A percentile compares a stretch with the other conserved stretches of the same genome.
phyloP scores from a whole-genome alignment of 2,888 invertebrate genomes.

The Cyrtodaria siliqua region DNA sequence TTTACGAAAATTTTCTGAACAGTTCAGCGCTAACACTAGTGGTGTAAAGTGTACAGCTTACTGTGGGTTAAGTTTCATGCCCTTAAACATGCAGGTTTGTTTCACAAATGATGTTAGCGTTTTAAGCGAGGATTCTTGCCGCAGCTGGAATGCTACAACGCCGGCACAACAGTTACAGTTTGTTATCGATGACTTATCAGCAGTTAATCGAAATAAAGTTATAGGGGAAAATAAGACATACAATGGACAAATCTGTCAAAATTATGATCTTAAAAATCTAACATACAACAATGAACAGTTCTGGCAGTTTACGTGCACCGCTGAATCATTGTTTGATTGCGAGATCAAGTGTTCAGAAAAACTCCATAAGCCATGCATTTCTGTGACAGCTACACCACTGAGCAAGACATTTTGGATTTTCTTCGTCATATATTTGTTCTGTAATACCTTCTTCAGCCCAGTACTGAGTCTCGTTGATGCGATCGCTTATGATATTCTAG shows the following conservation, averaged over 20 bases:
- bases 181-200: constrained; percentile 30
- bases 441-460: constrained; percentile 93
- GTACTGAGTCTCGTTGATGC: constrained; percentile 96
- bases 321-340: constrained; percentile 70
- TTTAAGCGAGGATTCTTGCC: constrained; percentile 42
- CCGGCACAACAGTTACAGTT: constrained; percentile 26
- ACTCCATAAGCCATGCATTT: constrained; percentile 29
- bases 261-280: constrained; percentile 75
- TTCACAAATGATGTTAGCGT: constrained; percentile 55
- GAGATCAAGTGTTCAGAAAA: constrained; percentile 60
- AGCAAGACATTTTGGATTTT: constrained; percentile 91
- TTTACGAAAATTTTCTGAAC: constrained; percentile 19
- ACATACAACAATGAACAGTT: constrained; percentile 47
- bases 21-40: constrained; percentile 14
- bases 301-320: constrained; percentile 75
- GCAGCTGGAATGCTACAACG: constrained; percentile 46
- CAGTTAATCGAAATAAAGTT: constrained; percentile 32
- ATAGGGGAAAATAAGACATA: constrained; percentile 14
- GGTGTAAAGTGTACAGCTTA: constrained; percentile 40
- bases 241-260: constrained; percentile 54
- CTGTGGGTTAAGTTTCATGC: constrained; percentile 48
- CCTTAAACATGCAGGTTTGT: constrained; percentile 49
- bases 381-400: constrained; percentile 13
- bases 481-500: constrained; percentile 94
- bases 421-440: constrained; percentile 92